These are phyloP conservation scores for Rhinichthys klamathensis DNA, from an alignment of 2,113 vertebrate species.

Conservation along the genomic window DNA sequence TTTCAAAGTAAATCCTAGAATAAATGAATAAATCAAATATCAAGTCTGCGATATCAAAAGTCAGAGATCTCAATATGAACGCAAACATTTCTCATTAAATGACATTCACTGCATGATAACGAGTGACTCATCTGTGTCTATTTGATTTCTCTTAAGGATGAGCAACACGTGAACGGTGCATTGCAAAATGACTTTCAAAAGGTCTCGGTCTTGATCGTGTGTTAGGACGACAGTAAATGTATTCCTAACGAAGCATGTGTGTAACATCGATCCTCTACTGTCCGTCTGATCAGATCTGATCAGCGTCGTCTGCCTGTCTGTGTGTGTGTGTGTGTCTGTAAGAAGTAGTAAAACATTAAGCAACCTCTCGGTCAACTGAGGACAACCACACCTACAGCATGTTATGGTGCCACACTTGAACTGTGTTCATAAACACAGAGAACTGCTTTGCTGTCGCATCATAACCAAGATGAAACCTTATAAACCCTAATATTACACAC, in stretches of 20 bases:
- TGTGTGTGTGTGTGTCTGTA: neutral
- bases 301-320: neutral
- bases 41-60: no score
- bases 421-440: neutral
- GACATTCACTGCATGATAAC: neutral
- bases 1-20: no score
- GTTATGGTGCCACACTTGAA: neutral
- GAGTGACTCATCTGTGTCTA: neutral
- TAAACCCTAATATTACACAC: slow-evolving; percentile 24
- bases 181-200: neutral
- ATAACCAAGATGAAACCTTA: neutral
- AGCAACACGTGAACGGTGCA: neutral
- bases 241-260: neutral
- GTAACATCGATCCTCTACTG: neutral
- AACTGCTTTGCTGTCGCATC: neutral
- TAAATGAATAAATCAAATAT: no score
- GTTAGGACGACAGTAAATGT: neutral
- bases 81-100: no score
- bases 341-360: slow-evolving; percentile 5
- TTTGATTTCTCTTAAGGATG: neutral
- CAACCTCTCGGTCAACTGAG: slow-evolving; percentile 2
- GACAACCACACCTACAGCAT: slow-evolving; percentile 25
- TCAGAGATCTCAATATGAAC: no score
- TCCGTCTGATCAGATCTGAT: neutral
- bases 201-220: neutral